These are phyloP conservation scores for Azemiops feae DNA, from an alignment of 2,113 vertebrate species.

Conservation along the genomic window DNA sequence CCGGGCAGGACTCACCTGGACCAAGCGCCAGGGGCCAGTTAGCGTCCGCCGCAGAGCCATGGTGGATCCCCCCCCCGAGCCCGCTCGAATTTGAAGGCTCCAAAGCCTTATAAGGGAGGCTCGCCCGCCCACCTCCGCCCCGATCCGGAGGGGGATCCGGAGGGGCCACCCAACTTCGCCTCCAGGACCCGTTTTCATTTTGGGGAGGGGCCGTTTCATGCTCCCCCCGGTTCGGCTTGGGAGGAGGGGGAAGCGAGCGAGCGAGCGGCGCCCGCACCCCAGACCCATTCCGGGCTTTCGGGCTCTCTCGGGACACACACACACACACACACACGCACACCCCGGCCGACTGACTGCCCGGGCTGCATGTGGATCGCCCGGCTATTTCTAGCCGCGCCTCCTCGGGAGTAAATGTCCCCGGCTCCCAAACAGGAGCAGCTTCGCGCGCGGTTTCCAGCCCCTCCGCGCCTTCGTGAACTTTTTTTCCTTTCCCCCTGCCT, in stretches of 20 bases:
- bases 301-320: neutral
- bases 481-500: neutral
- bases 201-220: neutral
- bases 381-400: neutral
- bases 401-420: neutral
- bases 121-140: neutral
- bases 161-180: neutral
- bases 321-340: no score
- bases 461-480: neutral
- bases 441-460: neutral
- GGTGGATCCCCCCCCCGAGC: neutral
- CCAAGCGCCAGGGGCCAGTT: neutral
- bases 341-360: neutral
- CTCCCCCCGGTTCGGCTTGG: neutral
- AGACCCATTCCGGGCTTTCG: neutral
- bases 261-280: neutral
- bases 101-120: neutral
- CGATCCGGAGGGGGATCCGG: neutral
- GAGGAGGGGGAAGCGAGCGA: neutral
- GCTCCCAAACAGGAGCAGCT: neutral
- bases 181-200: neutral
- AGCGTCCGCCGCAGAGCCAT: neutral
- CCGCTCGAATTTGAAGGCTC: neutral
- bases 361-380: neutral
- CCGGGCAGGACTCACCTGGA: neutral